Conservation (phyloP, 2,113 vertebrate genomes). For the Epinephelus fuscoguttatus region DNA sequence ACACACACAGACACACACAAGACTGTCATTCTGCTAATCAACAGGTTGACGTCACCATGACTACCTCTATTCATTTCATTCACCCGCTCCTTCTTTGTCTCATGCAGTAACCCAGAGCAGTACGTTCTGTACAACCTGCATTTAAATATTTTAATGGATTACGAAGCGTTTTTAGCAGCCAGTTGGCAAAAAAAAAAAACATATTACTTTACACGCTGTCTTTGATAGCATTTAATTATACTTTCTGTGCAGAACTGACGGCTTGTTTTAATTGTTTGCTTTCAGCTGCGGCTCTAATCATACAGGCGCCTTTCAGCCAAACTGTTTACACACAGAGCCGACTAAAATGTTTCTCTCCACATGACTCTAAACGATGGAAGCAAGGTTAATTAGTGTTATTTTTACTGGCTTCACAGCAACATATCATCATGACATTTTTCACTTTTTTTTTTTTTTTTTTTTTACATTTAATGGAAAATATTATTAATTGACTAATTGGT, state of each 20-base stretch:
- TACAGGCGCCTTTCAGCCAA: neutral
- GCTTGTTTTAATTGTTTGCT: slow-evolving; percentile 39
- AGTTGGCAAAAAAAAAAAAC: neutral
- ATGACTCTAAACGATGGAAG: slow-evolving; percentile 13
- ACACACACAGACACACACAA: neutral
- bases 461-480: neutral
- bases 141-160: slow-evolving; percentile 67
- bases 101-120: neutral
- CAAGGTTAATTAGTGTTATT: slow-evolving; percentile 35
- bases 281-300: slow-evolving; percentile 37
- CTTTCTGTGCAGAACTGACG: neutral
- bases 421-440: neutral
- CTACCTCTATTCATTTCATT: slow-evolving; percentile 6
- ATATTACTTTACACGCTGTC: neutral
- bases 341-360: slow-evolving; percentile 28
- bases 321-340: slow-evolving; percentile 25
- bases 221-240: slow-evolving; percentile 23
- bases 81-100: slow-evolving; percentile 9
- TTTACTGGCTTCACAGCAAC: slow-evolving; percentile 27
- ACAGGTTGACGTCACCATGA: neutral
- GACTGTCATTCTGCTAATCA: too few relatives aligned
- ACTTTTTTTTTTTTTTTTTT: neutral
- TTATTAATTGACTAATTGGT: neutral
- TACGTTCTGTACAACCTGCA: slow-evolving; percentile 28
- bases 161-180: slow-evolving; percentile 30